Evolutionary conservation across 2,797 vertebrate genomes (phyloP).

Genomic region (Eurystomus glaucurus): DNA sequence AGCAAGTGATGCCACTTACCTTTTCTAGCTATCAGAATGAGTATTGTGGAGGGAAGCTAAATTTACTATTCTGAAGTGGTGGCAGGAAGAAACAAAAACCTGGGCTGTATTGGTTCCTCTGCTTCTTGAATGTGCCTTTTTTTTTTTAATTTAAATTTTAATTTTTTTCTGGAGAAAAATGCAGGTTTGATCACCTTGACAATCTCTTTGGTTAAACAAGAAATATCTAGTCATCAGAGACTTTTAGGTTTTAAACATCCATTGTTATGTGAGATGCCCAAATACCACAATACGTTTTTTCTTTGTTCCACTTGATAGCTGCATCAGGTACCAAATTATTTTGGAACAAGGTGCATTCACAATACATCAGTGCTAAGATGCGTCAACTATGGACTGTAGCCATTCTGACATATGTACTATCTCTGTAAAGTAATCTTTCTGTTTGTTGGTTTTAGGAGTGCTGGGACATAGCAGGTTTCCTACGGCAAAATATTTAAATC

Average conservation of each 20-base stretch:
- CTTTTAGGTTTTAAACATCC: not conserved
- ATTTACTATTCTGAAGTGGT: not conserved
- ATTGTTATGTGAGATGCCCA: not conserved
- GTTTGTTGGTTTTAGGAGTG: not conserved
- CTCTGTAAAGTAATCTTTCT: not conserved
- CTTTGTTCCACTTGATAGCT: not conserved
- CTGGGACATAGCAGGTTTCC: not conserved
- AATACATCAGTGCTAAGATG: not conserved
- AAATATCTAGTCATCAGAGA: not conserved
- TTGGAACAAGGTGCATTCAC: not conserved
- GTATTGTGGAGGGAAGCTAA: not conserved
- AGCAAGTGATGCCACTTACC: not conserved
- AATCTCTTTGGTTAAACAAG: not conserved
- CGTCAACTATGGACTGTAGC: not conserved
- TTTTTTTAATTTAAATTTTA: too few species aligned
- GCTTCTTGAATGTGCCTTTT: not conserved
- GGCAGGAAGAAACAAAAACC: not conserved
- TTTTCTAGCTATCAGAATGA: not conserved
- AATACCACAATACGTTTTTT: not conserved
- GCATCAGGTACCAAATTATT: rapidly evolving
- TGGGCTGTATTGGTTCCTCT: not conserved
- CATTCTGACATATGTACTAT: not conserved
- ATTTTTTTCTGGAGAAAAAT: not conserved
- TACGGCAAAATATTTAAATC: not conserved
- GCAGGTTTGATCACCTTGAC: not conserved